Evolutionary conservation across 1,140 invertebrate genomes (phyloP), one percentile per base, ranked within the genome.

Genomic region (Drosophila asahinai): DNA sequence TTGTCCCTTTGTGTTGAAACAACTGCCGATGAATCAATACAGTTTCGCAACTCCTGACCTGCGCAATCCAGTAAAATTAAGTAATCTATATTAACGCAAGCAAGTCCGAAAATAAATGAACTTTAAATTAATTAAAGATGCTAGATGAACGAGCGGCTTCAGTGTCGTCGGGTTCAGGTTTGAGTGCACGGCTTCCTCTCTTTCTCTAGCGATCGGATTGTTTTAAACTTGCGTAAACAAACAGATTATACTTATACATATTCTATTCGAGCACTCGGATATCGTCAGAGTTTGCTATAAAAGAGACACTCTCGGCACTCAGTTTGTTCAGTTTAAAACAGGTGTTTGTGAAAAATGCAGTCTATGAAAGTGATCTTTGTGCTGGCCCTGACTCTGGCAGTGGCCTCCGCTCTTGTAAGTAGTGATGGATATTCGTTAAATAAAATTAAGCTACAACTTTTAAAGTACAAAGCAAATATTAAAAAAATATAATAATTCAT

Each of bases 341-440:
- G 54, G 54, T 55, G 33, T 22, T 55, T 55, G 19, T 40, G 33
- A 22, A 22, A 38, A 55, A 40, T 55, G 54, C 54, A 40, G 19
- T 40, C 19, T 55, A 55, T 55, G 33, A 57, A 40, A 57, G 54
- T 57, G 36, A 57, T 57, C 19, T 57, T 57, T 25, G 19, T 57
- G 3, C 11, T 57, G 14, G 54, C 38, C 0, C 5, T 57, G 19
- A 57, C 36, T n/a, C 5, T 57, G 19, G 15, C 54, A 25, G 19
- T 11, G 14, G 54, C 54, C 5, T 40, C 36, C 14, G 54, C 54
- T n/a, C 19, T 40, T 6, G 54, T 57, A 57, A 57, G 36, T 5
- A 22, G 8, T 15, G 19, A 38, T 40, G 19, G 4, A 15, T 19
- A 54, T 14, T 40, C 9, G 4, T 0, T 11, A 6, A 40, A 38